Evolutionary conservation across 2,888 invertebrate species (phyloP).

Genomic region (Mythimna ferrago): DNA sequence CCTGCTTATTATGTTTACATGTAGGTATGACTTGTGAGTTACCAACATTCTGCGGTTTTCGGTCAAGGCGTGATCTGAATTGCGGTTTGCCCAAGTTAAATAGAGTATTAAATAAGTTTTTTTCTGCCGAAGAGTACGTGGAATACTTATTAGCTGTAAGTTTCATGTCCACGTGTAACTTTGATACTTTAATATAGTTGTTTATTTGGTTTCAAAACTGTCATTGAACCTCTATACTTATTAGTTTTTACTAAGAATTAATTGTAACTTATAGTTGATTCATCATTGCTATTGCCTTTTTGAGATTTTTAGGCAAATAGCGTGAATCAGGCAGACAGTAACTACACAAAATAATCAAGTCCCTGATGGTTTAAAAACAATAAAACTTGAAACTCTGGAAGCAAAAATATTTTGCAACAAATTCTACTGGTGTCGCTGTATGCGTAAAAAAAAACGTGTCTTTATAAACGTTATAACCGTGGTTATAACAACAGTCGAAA

Average conservation of each 20-base stretch:
- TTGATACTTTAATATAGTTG: constrained; percentile 22
- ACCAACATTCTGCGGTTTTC: constrained; percentile 69
- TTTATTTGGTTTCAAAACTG: not conserved
- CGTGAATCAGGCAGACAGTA: not conserved
- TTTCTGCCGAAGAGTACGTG: constrained; percentile 47
- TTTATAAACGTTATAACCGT: not conserved
- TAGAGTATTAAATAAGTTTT: constrained; percentile 63
- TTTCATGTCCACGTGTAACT: constrained; percentile 18
- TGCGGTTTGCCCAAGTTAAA: constrained; percentile 67
- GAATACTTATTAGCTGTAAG: constrained; percentile 45
- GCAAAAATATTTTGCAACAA: too few species aligned
- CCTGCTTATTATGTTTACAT: constrained; percentile 40
- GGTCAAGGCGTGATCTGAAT: constrained; percentile 66
- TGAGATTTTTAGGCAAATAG: not conserved
- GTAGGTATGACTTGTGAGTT: constrained; percentile 49
- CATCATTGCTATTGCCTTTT: not conserved
- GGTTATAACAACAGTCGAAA: not conserved
- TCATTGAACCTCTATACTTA: constrained; percentile 1
- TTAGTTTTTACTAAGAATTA: not conserved
- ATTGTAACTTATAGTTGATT: not conserved
- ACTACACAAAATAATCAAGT: too few species aligned
- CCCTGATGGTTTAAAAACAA: not conserved
- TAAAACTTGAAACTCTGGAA: not conserved
- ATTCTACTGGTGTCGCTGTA: not conserved
- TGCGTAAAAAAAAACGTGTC: not conserved